These are phyloP conservation scores for Daphoenositta chrysoptera DNA, from an alignment of 2,113 vertebrate species.

Conservation along the genomic window DNA sequence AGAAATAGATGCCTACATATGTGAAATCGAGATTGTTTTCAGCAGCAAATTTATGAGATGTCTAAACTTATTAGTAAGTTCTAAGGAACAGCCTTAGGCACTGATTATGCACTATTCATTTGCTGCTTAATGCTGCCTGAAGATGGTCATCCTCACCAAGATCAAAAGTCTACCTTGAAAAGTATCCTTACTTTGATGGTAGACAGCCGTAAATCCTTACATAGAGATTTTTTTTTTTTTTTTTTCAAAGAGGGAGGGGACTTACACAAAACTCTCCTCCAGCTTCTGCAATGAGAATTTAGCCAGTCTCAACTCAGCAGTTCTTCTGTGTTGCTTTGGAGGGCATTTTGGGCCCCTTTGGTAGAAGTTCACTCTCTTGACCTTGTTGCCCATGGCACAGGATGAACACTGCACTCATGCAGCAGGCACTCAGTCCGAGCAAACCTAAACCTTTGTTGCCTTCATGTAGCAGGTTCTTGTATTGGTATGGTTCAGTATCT, in stretches of 20 bases:
- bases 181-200: neutral
- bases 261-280: neutral
- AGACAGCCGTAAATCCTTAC: neutral
- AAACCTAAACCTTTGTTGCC: neutral
- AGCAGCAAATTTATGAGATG: neutral
- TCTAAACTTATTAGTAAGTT: neutral
- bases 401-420: too few relatives aligned
- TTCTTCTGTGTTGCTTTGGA: accelerated
- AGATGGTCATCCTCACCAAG: neutral
- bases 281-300: neutral
- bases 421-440: neutral
- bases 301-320: neutral
- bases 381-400: accelerated
- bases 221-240: neutral
- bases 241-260: too few relatives aligned
- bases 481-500: neutral
- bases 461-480: neutral
- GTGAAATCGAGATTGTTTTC: neutral
- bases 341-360: neutral
- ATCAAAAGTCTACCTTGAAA: conserved; percentile 9
- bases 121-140: neutral
- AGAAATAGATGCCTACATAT: neutral
- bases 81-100: neutral
- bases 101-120: neutral
- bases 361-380: neutral